Percentiles rank a stretch among this genome's conserved stretches.
Evolutionary conservation across 2,888 invertebrate species (phyloP).

Genomic region (Andrena flavipes): DNA sequence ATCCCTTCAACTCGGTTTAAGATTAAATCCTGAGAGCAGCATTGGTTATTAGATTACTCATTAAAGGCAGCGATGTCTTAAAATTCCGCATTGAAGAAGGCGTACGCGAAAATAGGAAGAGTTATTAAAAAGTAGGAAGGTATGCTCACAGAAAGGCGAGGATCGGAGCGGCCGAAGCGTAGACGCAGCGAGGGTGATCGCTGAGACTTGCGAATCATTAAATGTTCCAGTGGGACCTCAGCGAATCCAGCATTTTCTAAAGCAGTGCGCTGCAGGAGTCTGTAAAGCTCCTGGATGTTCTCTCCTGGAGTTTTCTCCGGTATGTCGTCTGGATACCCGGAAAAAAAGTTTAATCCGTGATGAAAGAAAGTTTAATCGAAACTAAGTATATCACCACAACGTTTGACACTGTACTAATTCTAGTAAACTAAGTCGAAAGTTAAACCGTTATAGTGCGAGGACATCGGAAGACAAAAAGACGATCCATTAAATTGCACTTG

Average conservation of each 20-base stretch:
- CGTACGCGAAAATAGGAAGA: not conserved
- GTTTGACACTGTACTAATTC: too few species aligned
- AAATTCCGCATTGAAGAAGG: not conserved
- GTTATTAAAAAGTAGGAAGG: not conserved
- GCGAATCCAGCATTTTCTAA: slow-evolving; percentile 62
- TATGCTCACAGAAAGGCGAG: slow-evolving; percentile 71
- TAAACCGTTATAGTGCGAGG: too few species aligned
- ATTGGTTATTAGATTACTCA: not conserved
- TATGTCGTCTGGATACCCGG: slow-evolving; percentile 66
- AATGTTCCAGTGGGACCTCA: slow-evolving; percentile 72
- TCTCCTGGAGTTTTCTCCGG: slow-evolving; percentile 63
- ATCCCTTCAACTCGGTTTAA: too few species aligned
- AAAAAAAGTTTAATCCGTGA: not conserved
- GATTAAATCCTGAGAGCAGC: too few species aligned
- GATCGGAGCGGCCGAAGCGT: slow-evolving; percentile 80
- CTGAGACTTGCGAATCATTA: slow-evolving; percentile 80
- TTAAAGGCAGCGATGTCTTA: not conserved
- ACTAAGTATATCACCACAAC: too few species aligned
- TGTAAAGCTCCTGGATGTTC: slow-evolving; percentile 76
- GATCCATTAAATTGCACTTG: too few species aligned
- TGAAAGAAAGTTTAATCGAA: too few species aligned
- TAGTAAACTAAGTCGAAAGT: too few species aligned
- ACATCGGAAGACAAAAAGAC: too few species aligned
- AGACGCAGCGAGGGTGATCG: slow-evolving; percentile 80
- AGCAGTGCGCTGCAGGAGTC: slow-evolving; percentile 71